Evolutionary conservation across 1,140 invertebrate genomes (phyloP).

Genomic region (Brachionus calyciflorus): DNA sequence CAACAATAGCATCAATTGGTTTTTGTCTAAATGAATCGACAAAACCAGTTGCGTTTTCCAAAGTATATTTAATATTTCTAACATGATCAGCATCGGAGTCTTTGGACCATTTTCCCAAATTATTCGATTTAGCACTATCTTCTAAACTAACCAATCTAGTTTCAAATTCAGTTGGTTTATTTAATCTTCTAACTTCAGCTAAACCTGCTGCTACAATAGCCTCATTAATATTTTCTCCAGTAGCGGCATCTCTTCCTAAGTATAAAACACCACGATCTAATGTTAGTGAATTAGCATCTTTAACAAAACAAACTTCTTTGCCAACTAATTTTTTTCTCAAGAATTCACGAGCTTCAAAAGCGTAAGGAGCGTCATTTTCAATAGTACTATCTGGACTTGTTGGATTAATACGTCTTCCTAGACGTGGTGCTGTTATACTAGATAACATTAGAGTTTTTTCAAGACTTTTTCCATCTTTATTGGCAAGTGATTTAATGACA

Average conservation of each 20-base stretch:
- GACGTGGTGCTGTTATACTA: conserved; percentile 24
- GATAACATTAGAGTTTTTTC: conserved; percentile 36
- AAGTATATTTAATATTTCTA: conserved; percentile 78
- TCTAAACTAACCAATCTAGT: conserved; percentile 75
- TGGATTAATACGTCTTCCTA: background rate
- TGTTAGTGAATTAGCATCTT: conserved; percentile 63
- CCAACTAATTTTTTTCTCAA: conserved; percentile 86
- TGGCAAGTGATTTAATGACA: background rate
- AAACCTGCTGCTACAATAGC: conserved; percentile 79
- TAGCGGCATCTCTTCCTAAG: conserved; percentile 72
- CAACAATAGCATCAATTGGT: conserved; percentile 72
- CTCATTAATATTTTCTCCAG: conserved; percentile 82
- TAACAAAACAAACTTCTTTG: conserved; percentile 76
- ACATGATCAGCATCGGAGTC: conserved; percentile 68
- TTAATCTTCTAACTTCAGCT: conserved; percentile 75
- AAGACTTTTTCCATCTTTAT: conserved; percentile 4
- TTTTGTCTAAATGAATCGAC: conserved; percentile 28
- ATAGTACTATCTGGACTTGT: background rate
- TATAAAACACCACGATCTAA: conserved; percentile 84
- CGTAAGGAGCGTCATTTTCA: conserved; percentile 68
- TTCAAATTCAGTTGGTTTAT: conserved; percentile 62
- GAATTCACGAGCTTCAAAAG: conserved; percentile 92
- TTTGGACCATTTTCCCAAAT: conserved; percentile 77
- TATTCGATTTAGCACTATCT: conserved; percentile 78
- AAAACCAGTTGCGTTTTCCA: conserved; percentile 54